Evolutionary conservation across 2,888 invertebrate species (phyloP), one percentile per base, ranked within the genome.

Genomic region (Phragmatobia fuliginosa): DNA sequence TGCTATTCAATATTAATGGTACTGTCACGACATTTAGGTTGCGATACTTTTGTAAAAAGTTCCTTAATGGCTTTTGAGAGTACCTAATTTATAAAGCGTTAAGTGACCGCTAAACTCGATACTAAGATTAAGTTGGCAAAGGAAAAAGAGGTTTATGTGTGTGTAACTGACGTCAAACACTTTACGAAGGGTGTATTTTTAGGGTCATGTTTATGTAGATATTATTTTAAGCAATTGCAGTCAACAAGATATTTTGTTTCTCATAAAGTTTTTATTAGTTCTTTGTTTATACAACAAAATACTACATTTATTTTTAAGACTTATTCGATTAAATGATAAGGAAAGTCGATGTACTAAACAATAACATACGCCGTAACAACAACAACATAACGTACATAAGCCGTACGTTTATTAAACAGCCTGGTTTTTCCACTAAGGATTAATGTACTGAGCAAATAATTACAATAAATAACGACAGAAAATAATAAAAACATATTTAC

Each of bases 1-100:
- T 67, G 36, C 62, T 25, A 63, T 58, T n/a, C 62, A 66, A 31
- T 70, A 49, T 45, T 31, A 65, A 38, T 60, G 65, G 33, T n/a
- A 61, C 33, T 60, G 49, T 49, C 59, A 71, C 52, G 64, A 32
- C 36, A 56, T 31, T 66, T 33, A 11, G 14, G 31, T 41, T 31
- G 28, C 38, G 25, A 58, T 64, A 16, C n/a, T 63, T 41, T 52
- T 38, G 36, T 11, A 18, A 32, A 45, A n/a, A 56, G 14, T 11
- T 25, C n/a, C 7, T 25, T 11, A 28, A 56, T 1, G 14, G 14
- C 28, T 28, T 56, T 56, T 28, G 56, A 28, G 28, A 28, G 28
- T 28, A 28, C 25, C 5, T 56, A 6, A 25, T 16, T 56, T 56
- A 28, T 25, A 28, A 16, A 28, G 14, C 8, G 25, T 56, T 56